Conservation (phyloP, 2,888 invertebrate species). For the Oscheius myriophilus region DNA sequence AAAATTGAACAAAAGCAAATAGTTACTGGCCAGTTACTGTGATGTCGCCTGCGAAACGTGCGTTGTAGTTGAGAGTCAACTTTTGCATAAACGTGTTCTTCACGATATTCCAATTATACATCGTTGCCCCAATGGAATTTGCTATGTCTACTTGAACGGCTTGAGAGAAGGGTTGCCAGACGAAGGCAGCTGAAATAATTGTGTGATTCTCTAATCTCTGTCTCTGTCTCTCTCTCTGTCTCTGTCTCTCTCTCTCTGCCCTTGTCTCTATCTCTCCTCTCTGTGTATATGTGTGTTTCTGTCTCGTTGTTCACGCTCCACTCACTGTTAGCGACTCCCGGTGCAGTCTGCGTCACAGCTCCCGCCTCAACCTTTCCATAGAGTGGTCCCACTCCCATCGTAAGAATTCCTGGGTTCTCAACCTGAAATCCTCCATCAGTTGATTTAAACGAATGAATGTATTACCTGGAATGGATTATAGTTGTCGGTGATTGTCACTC, state of each 20-base stretch:
- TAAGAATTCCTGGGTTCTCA: conserved; percentile 41
- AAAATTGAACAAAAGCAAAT: too few species aligned
- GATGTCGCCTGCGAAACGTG: conserved; percentile 50
- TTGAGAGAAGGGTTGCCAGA: conserved; percentile 36
- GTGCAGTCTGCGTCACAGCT: conserved; percentile 48
- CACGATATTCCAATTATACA: conserved; percentile 58
- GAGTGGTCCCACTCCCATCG: conserved; percentile 38
- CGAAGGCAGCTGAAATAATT: neutral
- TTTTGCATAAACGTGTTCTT: conserved; percentile 58
- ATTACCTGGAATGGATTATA: conserved; percentile 44
- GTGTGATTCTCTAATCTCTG: too few species aligned
- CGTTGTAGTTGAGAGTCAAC: conserved; percentile 52
- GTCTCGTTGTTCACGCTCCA: neutral
- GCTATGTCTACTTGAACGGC: conserved; percentile 13
- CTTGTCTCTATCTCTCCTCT: neutral
- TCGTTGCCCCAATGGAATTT: conserved; percentile 34
- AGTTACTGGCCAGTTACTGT: conserved; percentile 19
- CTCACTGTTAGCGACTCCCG: conserved; percentile 26
- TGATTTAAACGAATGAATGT: neutral
- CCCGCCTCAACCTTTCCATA: conserved; percentile 58
- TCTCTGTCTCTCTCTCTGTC: neutral
- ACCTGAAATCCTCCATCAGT: conserved; percentile 24
- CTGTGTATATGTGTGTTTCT: neutral
- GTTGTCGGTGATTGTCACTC: conserved; percentile 45
- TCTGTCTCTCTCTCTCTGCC: neutral